Conservation (phyloP, 2,113 vertebrate genomes). For the Diphyllodes magnificus region DNA sequence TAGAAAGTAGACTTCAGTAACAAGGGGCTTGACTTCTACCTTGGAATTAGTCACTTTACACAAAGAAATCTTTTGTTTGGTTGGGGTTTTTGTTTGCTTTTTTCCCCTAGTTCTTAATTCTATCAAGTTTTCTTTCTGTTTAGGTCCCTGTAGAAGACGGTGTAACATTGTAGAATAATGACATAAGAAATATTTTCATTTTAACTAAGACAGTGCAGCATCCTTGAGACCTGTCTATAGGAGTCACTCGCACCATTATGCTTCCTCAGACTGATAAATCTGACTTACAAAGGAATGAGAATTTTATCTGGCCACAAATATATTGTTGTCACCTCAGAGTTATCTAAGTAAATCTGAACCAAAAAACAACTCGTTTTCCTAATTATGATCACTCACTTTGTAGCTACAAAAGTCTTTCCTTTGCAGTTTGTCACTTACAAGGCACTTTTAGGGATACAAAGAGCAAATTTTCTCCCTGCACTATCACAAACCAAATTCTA, state of each 20-base stretch:
- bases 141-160: neutral
- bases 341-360: neutral
- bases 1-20: neutral
- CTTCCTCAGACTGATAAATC: neutral
- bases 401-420: neutral
- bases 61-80: neutral
- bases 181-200: neutral
- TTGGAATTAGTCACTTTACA: neutral
- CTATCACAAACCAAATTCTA: neutral
- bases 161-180: neutral
- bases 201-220: neutral
- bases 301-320: neutral
- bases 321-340: neutral
- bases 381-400: neutral
- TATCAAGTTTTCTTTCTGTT: neutral
- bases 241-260: neutral
- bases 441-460: neutral
- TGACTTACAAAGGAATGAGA: neutral
- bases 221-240: neutral
- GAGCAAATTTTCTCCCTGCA: neutral
- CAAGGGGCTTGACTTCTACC: neutral
- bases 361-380: neutral
- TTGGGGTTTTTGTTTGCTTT: rapidly evolving
- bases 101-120: neutral
- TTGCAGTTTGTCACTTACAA: neutral